Base-by-base conservation (phyloP, 2,113 vertebrate genomes). In the Uropsilus gracilis region DNA sequence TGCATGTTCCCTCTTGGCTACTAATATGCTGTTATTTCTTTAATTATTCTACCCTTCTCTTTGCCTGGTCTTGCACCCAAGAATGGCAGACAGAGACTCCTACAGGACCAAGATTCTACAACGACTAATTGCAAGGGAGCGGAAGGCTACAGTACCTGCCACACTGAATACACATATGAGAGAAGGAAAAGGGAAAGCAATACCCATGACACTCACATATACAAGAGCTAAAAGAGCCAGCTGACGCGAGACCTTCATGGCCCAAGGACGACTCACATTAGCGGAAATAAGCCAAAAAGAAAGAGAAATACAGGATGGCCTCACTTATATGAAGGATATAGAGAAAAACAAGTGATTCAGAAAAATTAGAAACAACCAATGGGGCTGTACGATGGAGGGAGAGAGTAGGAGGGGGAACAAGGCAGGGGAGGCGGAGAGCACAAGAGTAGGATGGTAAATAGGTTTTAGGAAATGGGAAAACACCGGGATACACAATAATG, bases 101-200 rank as follows among this genome's bases (percentile, higher is more conserved):
- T 12, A 66, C 34, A 89, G 34, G 28, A 42, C 59, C 22, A 63
- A n/a, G n/a, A 66, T 86, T 95, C 83, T 42, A 57, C 1, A 84
- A 32, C 26, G 75, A 44, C 63, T 86, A 68, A 89, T 86, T 72
- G n/a, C n/a, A 42, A 61, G 30, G 17, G 22, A 53, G 46, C 26
- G n/a, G 55, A 63, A 89, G 48, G 59, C 34, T 66, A n/a, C 32
- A 90, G n/a, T 85, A 94, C 95, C 85, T 71, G 93, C 42, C 69
- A 89, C 42, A 57, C 6, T 90, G 76, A 64, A 50, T 46, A 64
- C 24, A n/a, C 24, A 48, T 30, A 22, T 0, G 1, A 8, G n/a
- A 63, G 12, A 75, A 61, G 53, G n/a, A 76, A 26, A 53, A 66
- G n/a, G 30, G 17, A 66, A 66, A 73, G 24, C 8, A 30, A 20